Evolutionary conservation across 2,113 vertebrate species (phyloP).

Genomic region (Piaya cayana): DNA sequence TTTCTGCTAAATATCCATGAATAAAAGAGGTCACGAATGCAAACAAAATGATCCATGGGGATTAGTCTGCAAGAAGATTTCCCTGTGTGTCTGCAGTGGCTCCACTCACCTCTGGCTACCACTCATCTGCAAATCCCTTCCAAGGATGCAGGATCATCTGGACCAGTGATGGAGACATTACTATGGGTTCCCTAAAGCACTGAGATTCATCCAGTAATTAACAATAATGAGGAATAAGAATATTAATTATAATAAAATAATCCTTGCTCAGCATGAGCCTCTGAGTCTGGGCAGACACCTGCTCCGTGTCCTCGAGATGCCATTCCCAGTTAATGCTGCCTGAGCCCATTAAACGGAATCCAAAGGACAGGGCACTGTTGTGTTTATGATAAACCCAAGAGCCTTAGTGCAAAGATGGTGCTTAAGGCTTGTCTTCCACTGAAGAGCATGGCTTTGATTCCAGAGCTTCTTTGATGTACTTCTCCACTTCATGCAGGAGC

Average conservation of each 20-base stretch:
- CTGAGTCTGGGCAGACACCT: slow-evolving; percentile 50
- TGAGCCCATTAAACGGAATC: slow-evolving; percentile 21
- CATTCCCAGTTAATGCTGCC: background rate
- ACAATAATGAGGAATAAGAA: slow-evolving; percentile 50
- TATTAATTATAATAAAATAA: slow-evolving; percentile 64
- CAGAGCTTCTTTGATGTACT: background rate
- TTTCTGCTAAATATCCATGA: background rate
- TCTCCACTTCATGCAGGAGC: background rate
- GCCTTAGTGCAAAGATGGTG: background rate
- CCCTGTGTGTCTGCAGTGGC: background rate
- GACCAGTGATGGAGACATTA: background rate
- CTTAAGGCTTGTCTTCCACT: background rate
- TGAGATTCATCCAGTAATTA: slow-evolving; percentile 28
- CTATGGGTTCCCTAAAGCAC: background rate
- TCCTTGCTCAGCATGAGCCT: background rate
- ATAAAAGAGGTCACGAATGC: slow-evolving; percentile 15
- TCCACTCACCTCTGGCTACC: background rate
- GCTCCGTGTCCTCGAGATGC: background rate
- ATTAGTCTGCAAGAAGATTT: slow-evolving; percentile 39
- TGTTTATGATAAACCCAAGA: background rate
- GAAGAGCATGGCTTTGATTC: background rate
- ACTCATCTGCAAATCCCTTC: background rate
- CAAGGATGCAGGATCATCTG: slow-evolving; percentile 18
- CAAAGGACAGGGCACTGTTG: background rate
- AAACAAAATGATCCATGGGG: background rate